Evolutionary conservation across 2,888 invertebrate species (phyloP).

Genomic region (Philereme transversata): DNA sequence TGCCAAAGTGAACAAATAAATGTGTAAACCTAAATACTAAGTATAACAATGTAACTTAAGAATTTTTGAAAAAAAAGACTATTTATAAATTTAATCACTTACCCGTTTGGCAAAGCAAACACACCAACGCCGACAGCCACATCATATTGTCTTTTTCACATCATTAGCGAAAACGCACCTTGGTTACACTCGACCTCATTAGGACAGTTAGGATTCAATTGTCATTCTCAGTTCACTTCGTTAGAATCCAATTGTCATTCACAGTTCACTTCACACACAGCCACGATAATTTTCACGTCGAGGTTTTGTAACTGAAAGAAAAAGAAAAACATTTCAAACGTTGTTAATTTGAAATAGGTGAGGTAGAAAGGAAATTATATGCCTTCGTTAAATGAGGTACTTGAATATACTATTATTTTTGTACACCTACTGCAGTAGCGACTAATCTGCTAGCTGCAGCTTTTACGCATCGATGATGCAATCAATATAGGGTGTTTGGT

Average conservation of each 20-base stretch:
- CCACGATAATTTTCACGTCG: constrained; percentile 14
- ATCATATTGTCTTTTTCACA: constrained; percentile 72
- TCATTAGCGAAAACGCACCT: constrained; percentile 57
- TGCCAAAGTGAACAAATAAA: too few species aligned
- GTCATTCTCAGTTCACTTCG: constrained; percentile 28
- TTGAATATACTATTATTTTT: not conserved
- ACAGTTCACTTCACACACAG: constrained; percentile 17
- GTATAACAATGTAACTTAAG: too few species aligned
- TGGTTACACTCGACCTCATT: constrained; percentile 48
- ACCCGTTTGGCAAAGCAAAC: constrained; percentile 70
- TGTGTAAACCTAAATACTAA: too few species aligned
- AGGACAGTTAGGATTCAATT: constrained; percentile 34
- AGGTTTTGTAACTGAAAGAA: constrained; percentile 25
- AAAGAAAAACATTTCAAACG: constrained; percentile 14
- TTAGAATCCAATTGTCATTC: constrained; percentile 25
- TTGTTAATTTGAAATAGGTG: constrained; percentile 4
- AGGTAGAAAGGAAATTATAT: not conserved
- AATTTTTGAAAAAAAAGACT: not conserved
- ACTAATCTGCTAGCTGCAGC: too few species aligned
- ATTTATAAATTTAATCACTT: constrained; percentile 39
- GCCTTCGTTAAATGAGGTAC: not conserved
- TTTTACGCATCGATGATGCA: too few species aligned
- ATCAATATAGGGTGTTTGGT: too few species aligned
- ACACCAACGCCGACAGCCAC: constrained; percentile 70
- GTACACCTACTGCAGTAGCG: too few species aligned